Conservation (phyloP, 2,888 invertebrate genomes). For the Coecobrya sp. region DNA sequence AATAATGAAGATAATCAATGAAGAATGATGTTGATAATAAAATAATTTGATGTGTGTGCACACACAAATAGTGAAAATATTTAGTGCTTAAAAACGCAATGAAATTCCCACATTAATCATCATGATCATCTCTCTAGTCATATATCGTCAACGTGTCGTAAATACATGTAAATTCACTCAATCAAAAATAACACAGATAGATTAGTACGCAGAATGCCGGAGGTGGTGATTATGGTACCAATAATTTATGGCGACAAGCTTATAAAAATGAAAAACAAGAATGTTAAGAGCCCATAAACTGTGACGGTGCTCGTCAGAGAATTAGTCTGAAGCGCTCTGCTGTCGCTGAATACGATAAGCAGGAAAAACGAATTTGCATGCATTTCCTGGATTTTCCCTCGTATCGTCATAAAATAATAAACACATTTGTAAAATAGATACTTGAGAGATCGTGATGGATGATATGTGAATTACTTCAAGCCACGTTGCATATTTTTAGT, state of each 20-base stretch:
- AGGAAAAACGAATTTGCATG: slow-evolving; percentile 60
- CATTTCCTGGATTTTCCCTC: slow-evolving; percentile 72
- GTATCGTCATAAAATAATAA: not conserved
- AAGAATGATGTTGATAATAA: slow-evolving; percentile 15
- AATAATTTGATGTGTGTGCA: slow-evolving; percentile 7
- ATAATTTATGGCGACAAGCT: slow-evolving; percentile 3
- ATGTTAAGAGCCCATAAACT: not conserved
- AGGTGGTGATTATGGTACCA: not conserved
- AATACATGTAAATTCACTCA: slow-evolving; percentile 51
- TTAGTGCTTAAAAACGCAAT: slow-evolving; percentile 11
- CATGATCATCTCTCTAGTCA: too few relatives aligned
- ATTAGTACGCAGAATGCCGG: not conserved
- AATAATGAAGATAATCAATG: slow-evolving; percentile 5
- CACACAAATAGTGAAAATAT: not conserved
- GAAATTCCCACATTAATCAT: slow-evolving; percentile 51
- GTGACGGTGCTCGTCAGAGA: not conserved
- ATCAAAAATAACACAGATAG: slow-evolving; percentile 41
- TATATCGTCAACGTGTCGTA: slow-evolving; percentile 14
- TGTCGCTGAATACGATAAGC: not conserved
- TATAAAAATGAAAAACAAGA: not conserved
- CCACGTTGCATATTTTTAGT: not conserved
- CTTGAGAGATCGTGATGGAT: slow-evolving; percentile 52
- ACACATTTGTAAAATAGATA: slow-evolving; percentile 55
- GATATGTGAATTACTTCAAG: slow-evolving; percentile 21
- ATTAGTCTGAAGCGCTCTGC: too few relatives aligned